These are phyloP conservation scores for Tetrax tetrax DNA, from an alignment of 2,113 vertebrate species.

Conservation along the genomic window DNA sequence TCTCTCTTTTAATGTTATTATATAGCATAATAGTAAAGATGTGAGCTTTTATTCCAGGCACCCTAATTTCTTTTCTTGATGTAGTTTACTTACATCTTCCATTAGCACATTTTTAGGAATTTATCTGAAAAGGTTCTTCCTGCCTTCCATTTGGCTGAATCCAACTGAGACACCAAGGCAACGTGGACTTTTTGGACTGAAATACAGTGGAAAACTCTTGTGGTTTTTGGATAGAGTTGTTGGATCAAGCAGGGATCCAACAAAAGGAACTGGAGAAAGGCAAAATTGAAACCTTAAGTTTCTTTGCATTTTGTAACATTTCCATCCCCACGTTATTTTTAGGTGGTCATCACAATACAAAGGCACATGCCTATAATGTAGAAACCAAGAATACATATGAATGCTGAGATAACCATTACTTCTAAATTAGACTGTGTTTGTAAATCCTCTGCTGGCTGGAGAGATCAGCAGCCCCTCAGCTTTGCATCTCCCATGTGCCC, in stretches of 20 bases:
- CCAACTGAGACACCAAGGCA: neutral
- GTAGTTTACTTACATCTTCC: constrained; percentile 3
- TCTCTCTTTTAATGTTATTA: constrained; percentile 28
- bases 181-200: neutral
- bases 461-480: neutral
- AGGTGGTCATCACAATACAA: neutral
- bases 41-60: neutral
- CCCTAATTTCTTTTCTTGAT: neutral
- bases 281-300: constrained; percentile 19
- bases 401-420: neutral
- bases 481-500: neutral
- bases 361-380: neutral
- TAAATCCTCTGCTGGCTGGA: neutral
- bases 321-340: neutral
- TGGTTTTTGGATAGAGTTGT: neutral
- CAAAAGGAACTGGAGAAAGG: neutral
- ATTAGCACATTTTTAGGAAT: neutral
- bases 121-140: constrained; percentile 10
- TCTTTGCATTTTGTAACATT: neutral
- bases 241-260: neutral
- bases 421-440: neutral
- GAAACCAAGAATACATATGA: neutral
- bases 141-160: neutral
- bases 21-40: constrained; percentile 9
- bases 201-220: constrained; percentile 25